Percentiles rank a stretch among this genome's conserved stretches.
Conservation (phyloP, 1,140 invertebrate genomes). For the Cephus cinctus region DNA sequence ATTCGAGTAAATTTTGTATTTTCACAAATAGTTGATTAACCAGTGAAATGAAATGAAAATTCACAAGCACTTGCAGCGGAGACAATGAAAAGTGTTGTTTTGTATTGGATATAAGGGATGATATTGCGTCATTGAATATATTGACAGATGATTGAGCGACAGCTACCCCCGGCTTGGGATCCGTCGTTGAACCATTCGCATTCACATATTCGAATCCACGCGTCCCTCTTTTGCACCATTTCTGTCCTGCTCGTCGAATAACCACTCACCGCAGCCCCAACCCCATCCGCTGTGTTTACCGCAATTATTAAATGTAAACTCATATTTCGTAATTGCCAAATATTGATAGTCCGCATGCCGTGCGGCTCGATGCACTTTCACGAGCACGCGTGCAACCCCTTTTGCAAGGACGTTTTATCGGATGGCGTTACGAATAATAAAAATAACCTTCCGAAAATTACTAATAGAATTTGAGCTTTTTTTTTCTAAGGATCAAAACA, state of each 20-base stretch:
- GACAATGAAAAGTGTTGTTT: slow-evolving; percentile 13
- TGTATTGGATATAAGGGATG: slow-evolving; percentile 21
- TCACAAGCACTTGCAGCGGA: background rate
- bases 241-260: background rate
- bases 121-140: slow-evolving; percentile 1
- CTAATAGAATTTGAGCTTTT: no score
- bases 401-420: no score
- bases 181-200: no score
- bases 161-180: no score
- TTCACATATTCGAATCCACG: slow-evolving; percentile 4
- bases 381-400: slow-evolving; percentile 25
- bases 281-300: slow-evolving; percentile 49
- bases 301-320: slow-evolving; percentile 55
- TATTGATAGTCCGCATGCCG: slow-evolving; percentile 42
- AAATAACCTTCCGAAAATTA: no score
- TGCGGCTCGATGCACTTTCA: slow-evolving; percentile 31
- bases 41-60: background rate
- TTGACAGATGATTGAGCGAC: slow-evolving; percentile 13
- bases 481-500: no score
- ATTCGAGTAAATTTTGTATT: no score
- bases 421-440: no score
- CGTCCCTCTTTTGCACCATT: background rate
- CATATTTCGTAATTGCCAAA: slow-evolving; percentile 52
- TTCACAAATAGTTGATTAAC: background rate
- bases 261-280: slow-evolving; percentile 22